Evolutionary conservation across 2,797 vertebrate genomes (phyloP), one percentile per base, ranked within the genome.

Genomic region (Channa striata): DNA sequence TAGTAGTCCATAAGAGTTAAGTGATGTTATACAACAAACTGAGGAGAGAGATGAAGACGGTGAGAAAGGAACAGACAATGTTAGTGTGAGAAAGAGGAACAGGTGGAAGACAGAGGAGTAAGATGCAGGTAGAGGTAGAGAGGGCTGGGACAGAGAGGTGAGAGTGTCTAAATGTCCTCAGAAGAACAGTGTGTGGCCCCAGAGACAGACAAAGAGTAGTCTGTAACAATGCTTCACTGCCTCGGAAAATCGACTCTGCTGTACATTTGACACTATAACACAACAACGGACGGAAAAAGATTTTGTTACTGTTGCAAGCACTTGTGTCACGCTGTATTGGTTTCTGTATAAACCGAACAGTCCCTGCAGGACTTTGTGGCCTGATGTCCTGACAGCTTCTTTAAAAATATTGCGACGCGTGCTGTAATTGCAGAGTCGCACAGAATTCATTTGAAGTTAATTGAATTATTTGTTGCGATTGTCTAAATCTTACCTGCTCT

Each of bases 401-500:
- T 6, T 30, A 30, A 30, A 30, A 30, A 4, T 30, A n/a, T 6
- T 30, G 25, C 6, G 25, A 2, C 6, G 25, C 25, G 6, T 30
- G 25, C 25, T 30, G 4, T 30, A 30, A 3, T 30, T 30, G 25
- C 25, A 30, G 6, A 30, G 25, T 30, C 6, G 25, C 25, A 30
- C 25, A 6, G 25, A 30, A 30, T 30, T 30, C 6, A 30, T 30
- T 30, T 4, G 25, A 6, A 6, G 6, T 30, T 30, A 30, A 6
- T 30, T 30, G 25, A 6, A 30, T 30, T 30, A 30, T 4, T 30
- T 3, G 25, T 30, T 30, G 25, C 25, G 6, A 30, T 30, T 4
- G 25, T 30, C 2, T 40, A 40, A 13, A 44, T 66, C 58, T 91
- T 94, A 98, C 98, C 98, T 98, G 88, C 95, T 95, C 72, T 99